phyloP scores from a whole-genome alignment of 2,888 invertebrate species.

The Mechanitis messenoides region DNA sequence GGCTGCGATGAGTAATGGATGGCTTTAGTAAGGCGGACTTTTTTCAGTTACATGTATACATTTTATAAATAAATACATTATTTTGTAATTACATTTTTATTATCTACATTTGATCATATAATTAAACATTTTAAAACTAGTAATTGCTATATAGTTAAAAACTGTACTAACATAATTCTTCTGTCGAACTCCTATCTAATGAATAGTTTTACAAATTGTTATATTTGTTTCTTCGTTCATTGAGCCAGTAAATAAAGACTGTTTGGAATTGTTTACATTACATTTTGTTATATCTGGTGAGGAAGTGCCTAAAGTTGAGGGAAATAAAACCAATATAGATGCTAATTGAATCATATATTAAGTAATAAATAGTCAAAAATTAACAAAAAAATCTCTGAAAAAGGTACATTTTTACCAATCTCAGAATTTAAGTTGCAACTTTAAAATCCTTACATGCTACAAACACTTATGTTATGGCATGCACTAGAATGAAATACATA shows the following conservation, averaged over 20 bases:
- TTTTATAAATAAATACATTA: slow-evolving; percentile 71
- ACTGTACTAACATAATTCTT: not conserved
- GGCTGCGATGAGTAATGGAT: slow-evolving; percentile 49
- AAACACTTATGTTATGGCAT: slow-evolving; percentile 73
- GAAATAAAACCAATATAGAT: slow-evolving; percentile 57
- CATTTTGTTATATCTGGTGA: no score
- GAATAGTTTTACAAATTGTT: no score
- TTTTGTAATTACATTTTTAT: slow-evolving; percentile 54
- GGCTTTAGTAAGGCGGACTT: slow-evolving; percentile 49
- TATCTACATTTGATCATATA: not conserved
- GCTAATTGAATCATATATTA: slow-evolving; percentile 76
- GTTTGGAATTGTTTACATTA: no score
- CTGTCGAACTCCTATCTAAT: no score
- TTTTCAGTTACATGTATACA: slow-evolving; percentile 69
- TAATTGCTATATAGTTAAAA: no score
- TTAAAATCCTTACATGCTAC: slow-evolving; percentile 73
- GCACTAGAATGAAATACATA: slow-evolving; percentile 70
- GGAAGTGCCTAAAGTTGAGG: slow-evolving; percentile 1
- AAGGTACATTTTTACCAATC: slow-evolving; percentile 74
- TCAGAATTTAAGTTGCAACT: slow-evolving; percentile 68
- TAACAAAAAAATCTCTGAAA: slow-evolving; percentile 75
- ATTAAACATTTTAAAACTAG: no score
- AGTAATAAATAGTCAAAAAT: slow-evolving; percentile 76
- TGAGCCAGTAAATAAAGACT: no score
- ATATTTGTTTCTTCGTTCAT: no score